phyloP scores from a whole-genome alignment of 2,113 vertebrate genomes.

The Rhea pennata region DNA sequence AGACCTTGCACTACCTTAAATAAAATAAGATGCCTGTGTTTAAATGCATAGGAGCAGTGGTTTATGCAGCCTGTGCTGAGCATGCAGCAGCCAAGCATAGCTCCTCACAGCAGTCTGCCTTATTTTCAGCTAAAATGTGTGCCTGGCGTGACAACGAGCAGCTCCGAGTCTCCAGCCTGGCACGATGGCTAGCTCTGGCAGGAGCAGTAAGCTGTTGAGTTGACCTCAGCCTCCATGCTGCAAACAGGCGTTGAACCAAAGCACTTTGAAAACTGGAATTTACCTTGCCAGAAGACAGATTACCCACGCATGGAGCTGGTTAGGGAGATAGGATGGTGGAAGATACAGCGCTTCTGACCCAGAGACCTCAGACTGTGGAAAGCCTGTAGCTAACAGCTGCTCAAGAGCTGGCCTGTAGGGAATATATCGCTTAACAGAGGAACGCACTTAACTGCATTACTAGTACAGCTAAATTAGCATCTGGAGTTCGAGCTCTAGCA shows the following conservation, averaged over 20 bases:
- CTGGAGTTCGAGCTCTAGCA: slow-evolving; percentile 28
- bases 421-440: neutral
- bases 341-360: neutral
- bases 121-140: neutral
- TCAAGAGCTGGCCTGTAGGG: neutral
- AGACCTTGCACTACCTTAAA: neutral
- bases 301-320: accelerated
- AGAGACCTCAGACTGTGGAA: neutral
- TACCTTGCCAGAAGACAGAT: neutral
- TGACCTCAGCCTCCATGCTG: neutral
- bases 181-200: accelerated
- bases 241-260: neutral
- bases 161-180: neutral
- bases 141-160: neutral
- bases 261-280: neutral
- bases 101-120: accelerated
- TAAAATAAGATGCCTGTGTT: neutral
- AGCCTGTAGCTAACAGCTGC: neutral
- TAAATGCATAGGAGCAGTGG: neutral
- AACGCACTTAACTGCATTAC: neutral
- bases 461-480: neutral
- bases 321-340: neutral
- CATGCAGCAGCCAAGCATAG: neutral
- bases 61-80: neutral
- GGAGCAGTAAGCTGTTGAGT: neutral